Conservation (phyloP, 2,888 invertebrate genomes). For the Anticlea derivata region DNA sequence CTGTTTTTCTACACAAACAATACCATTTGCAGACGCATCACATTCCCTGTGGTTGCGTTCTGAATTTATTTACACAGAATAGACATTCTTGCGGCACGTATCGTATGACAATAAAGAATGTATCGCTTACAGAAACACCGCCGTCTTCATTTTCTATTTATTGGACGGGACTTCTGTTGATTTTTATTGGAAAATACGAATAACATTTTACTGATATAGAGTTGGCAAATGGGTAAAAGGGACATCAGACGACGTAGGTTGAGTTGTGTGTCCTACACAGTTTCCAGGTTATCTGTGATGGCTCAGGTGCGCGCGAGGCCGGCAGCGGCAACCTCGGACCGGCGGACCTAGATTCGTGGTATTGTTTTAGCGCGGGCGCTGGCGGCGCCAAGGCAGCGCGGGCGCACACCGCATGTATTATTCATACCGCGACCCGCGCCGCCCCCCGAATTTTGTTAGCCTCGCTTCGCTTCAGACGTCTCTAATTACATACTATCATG, state of each 20-base stretch:
- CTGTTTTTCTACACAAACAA: slow-evolving; percentile 29
- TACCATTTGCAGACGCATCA: slow-evolving; percentile 51
- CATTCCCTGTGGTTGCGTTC: slow-evolving; percentile 59
- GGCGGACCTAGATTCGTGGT: slow-evolving; percentile 61
- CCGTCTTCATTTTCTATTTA: slow-evolving; percentile 9
- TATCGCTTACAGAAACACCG: slow-evolving; percentile 54
- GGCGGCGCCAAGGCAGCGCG: slow-evolving; percentile 52
- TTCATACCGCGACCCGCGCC: slow-evolving; percentile 76
- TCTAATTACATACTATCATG: slow-evolving; percentile 75
- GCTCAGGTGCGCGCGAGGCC: slow-evolving; percentile 34
- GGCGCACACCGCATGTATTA: slow-evolving; percentile 63
- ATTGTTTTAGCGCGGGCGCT: slow-evolving; percentile 52
- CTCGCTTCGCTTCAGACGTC: slow-evolving; percentile 57
- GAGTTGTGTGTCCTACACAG: slow-evolving; percentile 33
- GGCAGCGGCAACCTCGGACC: slow-evolving; percentile 36
- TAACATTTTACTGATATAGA: background rate
- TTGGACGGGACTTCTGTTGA: slow-evolving; percentile 1
- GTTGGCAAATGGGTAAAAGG: background rate
- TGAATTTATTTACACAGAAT: slow-evolving; percentile 64
- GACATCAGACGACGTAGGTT: slow-evolving; percentile 18
- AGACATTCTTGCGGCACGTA: slow-evolving; percentile 55
- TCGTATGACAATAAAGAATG: slow-evolving; percentile 53
- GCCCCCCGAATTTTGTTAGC: slow-evolving; percentile 75
- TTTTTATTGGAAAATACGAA: background rate
- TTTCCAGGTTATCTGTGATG: slow-evolving; percentile 49